These are phyloP conservation scores for Melikaiella ostensackeni DNA, from an alignment of 2,888 invertebrate species.

Conservation along the genomic window DNA sequence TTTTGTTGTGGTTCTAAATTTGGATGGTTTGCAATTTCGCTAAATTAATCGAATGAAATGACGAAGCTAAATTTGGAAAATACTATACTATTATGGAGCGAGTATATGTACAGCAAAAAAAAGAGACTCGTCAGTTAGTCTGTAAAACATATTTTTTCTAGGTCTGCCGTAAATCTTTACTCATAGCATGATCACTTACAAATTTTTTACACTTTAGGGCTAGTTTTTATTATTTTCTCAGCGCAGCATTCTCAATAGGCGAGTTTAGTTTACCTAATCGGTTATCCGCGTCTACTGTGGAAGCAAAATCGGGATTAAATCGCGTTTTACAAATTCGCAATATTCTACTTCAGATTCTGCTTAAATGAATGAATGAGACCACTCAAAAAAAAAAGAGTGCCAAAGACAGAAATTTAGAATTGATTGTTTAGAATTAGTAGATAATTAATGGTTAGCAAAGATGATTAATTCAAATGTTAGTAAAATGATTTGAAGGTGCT, in stretches of 20 bases:
- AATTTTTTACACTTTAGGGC: constrained; percentile 67
- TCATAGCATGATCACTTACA: constrained; percentile 75
- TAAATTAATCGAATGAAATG: constrained; percentile 1
- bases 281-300: constrained; percentile 74
- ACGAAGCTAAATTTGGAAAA: neutral
- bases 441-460: neutral
- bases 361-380: neutral
- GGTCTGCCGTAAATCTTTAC: constrained; percentile 32
- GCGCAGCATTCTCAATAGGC: constrained; percentile 73
- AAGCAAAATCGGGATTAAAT: constrained; percentile 59
- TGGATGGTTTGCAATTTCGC: neutral
- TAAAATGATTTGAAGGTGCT: neutral
- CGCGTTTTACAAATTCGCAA: neutral
- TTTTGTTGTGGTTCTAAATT: neutral
- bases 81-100: neutral
- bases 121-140: constrained; percentile 1
- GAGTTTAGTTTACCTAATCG: constrained; percentile 74
- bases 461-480: neutral
- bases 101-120: constrained; percentile 5
- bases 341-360: neutral
- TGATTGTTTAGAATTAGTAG: neutral
- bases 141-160: neutral
- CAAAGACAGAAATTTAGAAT: neutral
- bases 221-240: constrained; percentile 67
- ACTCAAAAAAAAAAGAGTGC: neutral